A percentile compares a stretch with the other conserved stretches of the same genome.
Evolutionary conservation across 2,797 vertebrate genomes (phyloP).

Genomic region (Thripadectes ignobilis): DNA sequence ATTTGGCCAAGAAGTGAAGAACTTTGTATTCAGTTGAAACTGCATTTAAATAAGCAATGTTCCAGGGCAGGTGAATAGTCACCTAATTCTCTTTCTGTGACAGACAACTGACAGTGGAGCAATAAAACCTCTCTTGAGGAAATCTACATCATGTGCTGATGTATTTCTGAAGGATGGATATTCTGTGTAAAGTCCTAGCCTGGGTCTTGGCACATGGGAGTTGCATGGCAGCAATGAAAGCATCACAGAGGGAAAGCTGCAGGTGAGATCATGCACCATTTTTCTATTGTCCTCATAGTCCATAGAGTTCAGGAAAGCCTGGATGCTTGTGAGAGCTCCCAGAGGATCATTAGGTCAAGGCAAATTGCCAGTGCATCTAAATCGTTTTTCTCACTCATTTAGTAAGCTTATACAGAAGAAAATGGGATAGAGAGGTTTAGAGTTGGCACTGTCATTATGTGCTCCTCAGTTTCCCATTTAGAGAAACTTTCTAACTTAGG

Average conservation of each 20-base stretch:
- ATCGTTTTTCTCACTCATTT: not conserved
- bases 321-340: not conserved
- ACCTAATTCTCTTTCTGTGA: not conserved
- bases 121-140: not conserved
- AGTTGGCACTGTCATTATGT: not conserved
- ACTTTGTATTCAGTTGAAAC: not conserved
- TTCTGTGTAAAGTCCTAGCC: not conserved
- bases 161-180: not conserved
- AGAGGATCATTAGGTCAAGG: not conserved
- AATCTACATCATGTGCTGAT: not conserved
- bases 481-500: not conserved
- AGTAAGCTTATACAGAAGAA: not conserved
- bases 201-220: not conserved
- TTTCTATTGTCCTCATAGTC: not conserved
- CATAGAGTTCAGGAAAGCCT: not conserved
- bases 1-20: conserved; percentile 18
- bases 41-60: not conserved
- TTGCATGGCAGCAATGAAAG: not conserved
- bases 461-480: not conserved
- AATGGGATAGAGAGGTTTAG: not conserved
- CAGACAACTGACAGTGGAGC: not conserved
- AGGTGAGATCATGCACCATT: not conserved
- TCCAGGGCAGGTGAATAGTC: not conserved
- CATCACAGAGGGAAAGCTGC: not conserved
- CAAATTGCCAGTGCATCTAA: not conserved